phyloP scores from a whole-genome alignment of 2,888 invertebrate species.

The Erebia palarica region DNA sequence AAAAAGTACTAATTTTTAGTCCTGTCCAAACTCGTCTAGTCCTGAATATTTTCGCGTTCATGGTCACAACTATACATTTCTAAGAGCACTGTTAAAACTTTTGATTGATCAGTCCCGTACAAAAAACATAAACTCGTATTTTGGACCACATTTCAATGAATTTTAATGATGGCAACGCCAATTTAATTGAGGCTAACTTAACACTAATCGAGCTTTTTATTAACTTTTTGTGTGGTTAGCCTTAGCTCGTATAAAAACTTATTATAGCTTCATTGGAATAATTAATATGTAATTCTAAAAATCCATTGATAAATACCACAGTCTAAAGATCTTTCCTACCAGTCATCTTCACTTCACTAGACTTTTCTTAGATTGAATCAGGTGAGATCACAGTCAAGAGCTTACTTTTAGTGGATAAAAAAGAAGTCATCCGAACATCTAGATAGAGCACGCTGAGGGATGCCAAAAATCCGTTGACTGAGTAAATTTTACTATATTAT shows the following conservation, averaged over 20 bases:
- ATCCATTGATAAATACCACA: no score
- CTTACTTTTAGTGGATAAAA: no score
- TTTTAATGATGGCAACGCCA: slow-evolving; percentile 10
- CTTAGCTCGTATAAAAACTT: background rate
- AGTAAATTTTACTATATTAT: no score
- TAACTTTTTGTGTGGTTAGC: background rate
- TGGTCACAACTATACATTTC: slow-evolving; percentile 9
- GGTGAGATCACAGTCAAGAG: no score
- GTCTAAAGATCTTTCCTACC: no score
- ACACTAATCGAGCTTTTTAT: slow-evolving; percentile 6
- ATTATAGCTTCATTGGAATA: background rate
- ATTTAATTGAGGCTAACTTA: slow-evolving; percentile 1
- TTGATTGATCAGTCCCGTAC: slow-evolving; percentile 9
- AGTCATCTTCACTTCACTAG: no score
- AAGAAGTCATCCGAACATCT: no score
- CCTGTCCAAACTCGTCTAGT: background rate
- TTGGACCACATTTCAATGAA: slow-evolving; percentile 2
- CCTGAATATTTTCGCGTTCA: background rate
- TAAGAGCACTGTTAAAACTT: slow-evolving; percentile 3
- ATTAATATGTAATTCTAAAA: no score
- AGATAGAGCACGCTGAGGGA: no score
- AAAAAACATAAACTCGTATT: slow-evolving; percentile 9
- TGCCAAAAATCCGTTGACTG: no score
- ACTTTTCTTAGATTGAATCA: no score
- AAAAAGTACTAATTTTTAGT: no score